Percentiles rank a stretch among this genome's conserved stretches.
These are phyloP conservation scores for Brachypterus glaber DNA, from an alignment of 2,888 invertebrate genomes.

Conservation along the genomic window DNA sequence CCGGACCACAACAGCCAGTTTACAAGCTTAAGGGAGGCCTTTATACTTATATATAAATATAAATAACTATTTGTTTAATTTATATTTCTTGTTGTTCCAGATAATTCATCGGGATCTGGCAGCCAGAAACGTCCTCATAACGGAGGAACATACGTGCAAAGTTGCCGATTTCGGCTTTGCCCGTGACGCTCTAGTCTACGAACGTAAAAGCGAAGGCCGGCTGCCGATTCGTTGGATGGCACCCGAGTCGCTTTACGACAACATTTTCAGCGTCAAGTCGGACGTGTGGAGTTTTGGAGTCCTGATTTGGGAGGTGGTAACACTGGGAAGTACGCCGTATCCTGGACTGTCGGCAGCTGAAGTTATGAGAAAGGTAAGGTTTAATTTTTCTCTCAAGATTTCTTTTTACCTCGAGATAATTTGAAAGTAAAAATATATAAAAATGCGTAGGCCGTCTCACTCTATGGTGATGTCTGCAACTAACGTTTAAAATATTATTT, in stretches of 20 bases:
- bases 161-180: constrained; percentile 94
- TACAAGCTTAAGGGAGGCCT: no score
- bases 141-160: constrained; percentile 80
- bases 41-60: no score
- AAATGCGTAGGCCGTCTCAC: no score
- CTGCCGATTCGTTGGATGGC: constrained; percentile 85
- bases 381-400: no score
- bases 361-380: constrained; percentile 75
- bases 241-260: constrained; percentile 88
- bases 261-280: constrained; percentile 86
- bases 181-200: constrained; percentile 83
- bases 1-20: no score
- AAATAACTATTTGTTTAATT: no score
- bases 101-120: constrained; percentile 86
- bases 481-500: no score
- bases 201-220: constrained; percentile 70
- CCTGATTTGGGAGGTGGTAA: constrained; percentile 92
- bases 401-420: no score
- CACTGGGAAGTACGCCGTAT: constrained; percentile 90
- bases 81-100: no score
- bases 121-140: constrained; percentile 78
- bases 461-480: no score
- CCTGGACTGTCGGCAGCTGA: constrained; percentile 87
- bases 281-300: constrained; percentile 96
- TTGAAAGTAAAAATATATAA: no score